A percentile compares a stretch with the other conserved stretches of the same genome.
phyloP scores from a whole-genome alignment of 2,888 invertebrate genomes.

The Hermodice carunculata region DNA sequence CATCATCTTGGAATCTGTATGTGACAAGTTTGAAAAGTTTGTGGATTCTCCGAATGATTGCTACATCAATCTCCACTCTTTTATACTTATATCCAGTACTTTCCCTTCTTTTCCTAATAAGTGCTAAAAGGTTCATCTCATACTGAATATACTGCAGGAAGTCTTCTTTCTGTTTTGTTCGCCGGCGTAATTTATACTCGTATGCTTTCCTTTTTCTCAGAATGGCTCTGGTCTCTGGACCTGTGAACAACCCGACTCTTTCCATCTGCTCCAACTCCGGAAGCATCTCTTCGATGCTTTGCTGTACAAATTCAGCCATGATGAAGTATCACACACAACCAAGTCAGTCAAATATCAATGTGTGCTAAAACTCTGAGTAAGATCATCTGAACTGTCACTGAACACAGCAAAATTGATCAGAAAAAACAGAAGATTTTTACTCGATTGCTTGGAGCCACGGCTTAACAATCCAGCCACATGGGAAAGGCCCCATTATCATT shows the following conservation, averaged over 20 bases:
- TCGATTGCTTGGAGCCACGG: too few species aligned
- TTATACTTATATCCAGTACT: constrained; percentile 74
- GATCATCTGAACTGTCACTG: too few species aligned
- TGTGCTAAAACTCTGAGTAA: too few species aligned
- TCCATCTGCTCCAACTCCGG: constrained; percentile 86
- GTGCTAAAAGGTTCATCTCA: constrained; percentile 78
- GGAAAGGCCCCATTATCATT: too few species aligned
- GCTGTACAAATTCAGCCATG: constrained; percentile 89
- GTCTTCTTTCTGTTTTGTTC: constrained; percentile 79
- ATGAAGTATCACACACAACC: too few species aligned
- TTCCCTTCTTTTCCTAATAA: constrained; percentile 76
- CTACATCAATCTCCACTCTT: constrained; percentile 77
- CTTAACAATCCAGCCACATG: too few species aligned
- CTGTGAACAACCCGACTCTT: constrained; percentile 78
- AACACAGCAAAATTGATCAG: too few species aligned
- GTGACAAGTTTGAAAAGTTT: constrained; percentile 80
- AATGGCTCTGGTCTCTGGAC: constrained; percentile 78
- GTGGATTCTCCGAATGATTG: constrained; percentile 80
- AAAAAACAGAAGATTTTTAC: too few species aligned
- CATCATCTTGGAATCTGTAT: constrained; percentile 82
- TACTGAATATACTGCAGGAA: constrained; percentile 72
- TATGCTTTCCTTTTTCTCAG: constrained; percentile 79
- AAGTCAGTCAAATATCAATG: too few species aligned
- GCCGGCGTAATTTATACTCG: constrained; percentile 81
- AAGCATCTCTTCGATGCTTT: constrained; percentile 83